Evolutionary conservation across 1,140 invertebrate genomes (phyloP).

Genomic region (Spodoptera frugiperda): DNA sequence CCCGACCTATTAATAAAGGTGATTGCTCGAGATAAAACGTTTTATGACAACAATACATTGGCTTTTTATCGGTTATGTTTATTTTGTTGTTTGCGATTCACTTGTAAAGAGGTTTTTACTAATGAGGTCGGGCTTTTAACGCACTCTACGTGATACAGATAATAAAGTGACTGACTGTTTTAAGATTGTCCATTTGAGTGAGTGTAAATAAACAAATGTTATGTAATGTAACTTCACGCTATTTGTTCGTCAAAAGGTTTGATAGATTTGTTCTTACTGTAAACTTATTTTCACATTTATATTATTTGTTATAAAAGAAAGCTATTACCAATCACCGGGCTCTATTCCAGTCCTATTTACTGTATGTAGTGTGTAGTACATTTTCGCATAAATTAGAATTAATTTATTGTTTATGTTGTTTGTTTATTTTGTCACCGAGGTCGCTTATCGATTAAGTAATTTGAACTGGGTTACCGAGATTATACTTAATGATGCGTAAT

Average conservation of each 20-base stretch:
- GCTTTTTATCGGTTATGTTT: conserved; percentile 46
- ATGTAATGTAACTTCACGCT: no score
- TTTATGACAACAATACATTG: conserved; percentile 25
- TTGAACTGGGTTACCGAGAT: conserved; percentile 8
- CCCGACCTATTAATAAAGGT: conserved; percentile 49
- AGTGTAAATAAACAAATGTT: no score
- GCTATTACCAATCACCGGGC: no score
- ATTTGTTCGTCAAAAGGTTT: no score
- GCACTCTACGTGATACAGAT: no score
- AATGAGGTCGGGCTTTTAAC: conserved; percentile 18
- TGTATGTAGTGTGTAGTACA: no score
- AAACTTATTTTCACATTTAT: no score
- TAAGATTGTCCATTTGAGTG: no score
- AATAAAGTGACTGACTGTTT: no score
- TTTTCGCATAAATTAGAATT: not conserved
- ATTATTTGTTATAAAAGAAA: no score
- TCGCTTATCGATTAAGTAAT: conserved; percentile 30
- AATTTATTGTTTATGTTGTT: conserved; percentile 18
- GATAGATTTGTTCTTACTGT: no score
- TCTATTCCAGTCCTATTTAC: no score
- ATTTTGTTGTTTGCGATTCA: conserved; percentile 10
- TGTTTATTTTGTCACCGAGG: conserved; percentile 22
- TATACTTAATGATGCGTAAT: conserved; percentile 9
- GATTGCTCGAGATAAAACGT: conserved; percentile 42
- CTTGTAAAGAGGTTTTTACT: not conserved